Conservation (phyloP, 2,888 invertebrate species). For the Alloscopus bannaensis region DNA sequence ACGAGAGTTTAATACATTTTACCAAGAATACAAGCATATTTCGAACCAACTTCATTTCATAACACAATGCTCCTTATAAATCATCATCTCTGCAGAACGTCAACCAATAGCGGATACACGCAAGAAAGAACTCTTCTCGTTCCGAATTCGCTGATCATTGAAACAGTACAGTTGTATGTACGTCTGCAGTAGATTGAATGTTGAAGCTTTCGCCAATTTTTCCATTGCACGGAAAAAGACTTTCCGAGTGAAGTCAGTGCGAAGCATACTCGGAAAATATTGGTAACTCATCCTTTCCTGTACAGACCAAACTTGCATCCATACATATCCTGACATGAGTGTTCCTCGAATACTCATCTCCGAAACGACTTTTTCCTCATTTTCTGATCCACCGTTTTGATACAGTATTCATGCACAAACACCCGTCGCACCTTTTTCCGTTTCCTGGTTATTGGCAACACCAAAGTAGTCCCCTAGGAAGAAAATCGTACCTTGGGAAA, state of each 20-base stretch:
- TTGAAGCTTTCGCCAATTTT: background rate
- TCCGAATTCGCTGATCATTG: too few relatives aligned
- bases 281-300: too few relatives aligned
- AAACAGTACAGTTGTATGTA: too few relatives aligned
- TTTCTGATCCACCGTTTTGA: too few relatives aligned
- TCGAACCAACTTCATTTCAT: slow-evolving; percentile 24
- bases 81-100: background rate
- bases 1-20: slow-evolving; percentile 20
- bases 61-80: slow-evolving; percentile 24
- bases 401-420: too few relatives aligned
- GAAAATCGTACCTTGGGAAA: background rate
- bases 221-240: slow-evolving; percentile 5
- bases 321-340: too few relatives aligned
- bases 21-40: background rate
- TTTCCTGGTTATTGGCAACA: background rate
- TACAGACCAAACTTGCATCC: too few relatives aligned
- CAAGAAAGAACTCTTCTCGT: background rate
- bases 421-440: background rate
- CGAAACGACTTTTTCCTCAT: too few relatives aligned
- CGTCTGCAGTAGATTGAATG: background rate
- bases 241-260: background rate
- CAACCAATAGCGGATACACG: background rate
- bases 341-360: too few relatives aligned
- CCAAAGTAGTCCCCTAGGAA: background rate
- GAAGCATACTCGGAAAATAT: too few relatives aligned